Evolutionary conservation across 1,140 invertebrate species (phyloP), one percentile per base, ranked within the genome.

Genomic region (Antheraea pernyi): DNA sequence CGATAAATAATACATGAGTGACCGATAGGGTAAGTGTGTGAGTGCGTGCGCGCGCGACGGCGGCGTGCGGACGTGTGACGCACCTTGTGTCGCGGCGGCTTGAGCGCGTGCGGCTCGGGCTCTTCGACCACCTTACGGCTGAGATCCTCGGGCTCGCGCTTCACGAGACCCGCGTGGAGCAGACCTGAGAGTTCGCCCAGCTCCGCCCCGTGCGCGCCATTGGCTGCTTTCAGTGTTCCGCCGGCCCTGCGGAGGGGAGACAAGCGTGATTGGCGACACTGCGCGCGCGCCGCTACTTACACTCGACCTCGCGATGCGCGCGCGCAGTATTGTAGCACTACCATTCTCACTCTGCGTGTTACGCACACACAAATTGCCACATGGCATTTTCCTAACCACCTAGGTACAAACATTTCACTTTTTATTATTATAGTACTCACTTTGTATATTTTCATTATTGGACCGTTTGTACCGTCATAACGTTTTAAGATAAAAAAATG

Each of bases 201-300:
- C 92, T 93, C 92, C 92, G 91, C 92, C 92, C 92, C 92, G 86
- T 91, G 89, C 81, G 84, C 90, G 85, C 88, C 86, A 91, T 91
- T 91, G 91, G 91, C 84, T 82, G 86, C 86, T 85, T 92, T 91
- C 83, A 89, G 80, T 68, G 84, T 74, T 59, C 78, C 84, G 86
- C 85, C 85, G 84, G 85, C 86, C 86, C 91, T 92, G 91, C 89
- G 91, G 88, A 89, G 86, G 86, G 86, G 85, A 90, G 83, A 85
- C 78, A 79, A 66, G 75, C 77, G 81, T 86, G 80, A 90, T 89
- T 90, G 88, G 90, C 83, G 88, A 85, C 76, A 71, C 60, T 84
- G 88, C 86, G 88, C 81, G 84, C 83, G 87, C 88, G 85, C 85
- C 73, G 80, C 81, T 82, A 82, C 79, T 80, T 82, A 80, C 77